Conservation (phyloP, 2,113 vertebrate genomes). For the Daboia siamensis region DNA sequence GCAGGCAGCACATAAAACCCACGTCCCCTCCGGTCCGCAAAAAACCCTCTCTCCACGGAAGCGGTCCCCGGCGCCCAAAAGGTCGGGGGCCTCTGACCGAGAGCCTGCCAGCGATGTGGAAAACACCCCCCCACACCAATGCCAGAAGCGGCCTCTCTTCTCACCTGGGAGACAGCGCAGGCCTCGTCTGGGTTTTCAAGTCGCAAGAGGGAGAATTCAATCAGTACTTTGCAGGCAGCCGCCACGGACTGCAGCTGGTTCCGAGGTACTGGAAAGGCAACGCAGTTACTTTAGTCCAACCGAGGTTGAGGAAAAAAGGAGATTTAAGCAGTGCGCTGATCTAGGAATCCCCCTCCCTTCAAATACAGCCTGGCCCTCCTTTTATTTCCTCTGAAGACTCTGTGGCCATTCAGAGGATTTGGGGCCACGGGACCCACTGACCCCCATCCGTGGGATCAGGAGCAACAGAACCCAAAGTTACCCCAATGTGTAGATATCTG, state of each 20-base stretch:
- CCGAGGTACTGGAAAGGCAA: slow-evolving; percentile 82
- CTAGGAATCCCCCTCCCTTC: not conserved
- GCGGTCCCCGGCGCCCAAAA: too few relatives aligned
- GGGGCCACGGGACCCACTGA: not conserved
- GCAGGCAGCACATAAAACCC: too few relatives aligned
- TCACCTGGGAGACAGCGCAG: slow-evolving; percentile 97
- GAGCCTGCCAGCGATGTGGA: not conserved
- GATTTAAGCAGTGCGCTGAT: not conserved
- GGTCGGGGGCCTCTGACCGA: too few relatives aligned
- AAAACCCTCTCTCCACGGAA: too few relatives aligned
- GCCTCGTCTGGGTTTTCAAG: slow-evolving; percentile 97
- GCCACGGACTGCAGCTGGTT: slow-evolving; percentile 94
- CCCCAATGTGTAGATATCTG: not conserved
- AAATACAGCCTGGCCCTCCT: not conserved
- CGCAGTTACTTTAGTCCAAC: slow-evolving; percentile 7
- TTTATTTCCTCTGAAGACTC: too few relatives aligned
- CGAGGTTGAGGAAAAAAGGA: fast-evolving
- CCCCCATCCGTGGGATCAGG: not conserved
- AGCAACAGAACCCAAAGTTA: not conserved
- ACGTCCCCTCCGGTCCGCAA: too few relatives aligned
- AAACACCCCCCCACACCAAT: not conserved
- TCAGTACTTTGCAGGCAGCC: slow-evolving; percentile 95
- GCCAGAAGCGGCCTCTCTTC: not conserved
- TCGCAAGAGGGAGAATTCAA: slow-evolving; percentile 93
- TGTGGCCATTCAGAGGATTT: not conserved